A percentile compares a stretch with the other conserved stretches of the same genome.
Evolutionary conservation across 2,113 vertebrate genomes (phyloP).

Genomic region (Bolborhynchus lineola): DNA sequence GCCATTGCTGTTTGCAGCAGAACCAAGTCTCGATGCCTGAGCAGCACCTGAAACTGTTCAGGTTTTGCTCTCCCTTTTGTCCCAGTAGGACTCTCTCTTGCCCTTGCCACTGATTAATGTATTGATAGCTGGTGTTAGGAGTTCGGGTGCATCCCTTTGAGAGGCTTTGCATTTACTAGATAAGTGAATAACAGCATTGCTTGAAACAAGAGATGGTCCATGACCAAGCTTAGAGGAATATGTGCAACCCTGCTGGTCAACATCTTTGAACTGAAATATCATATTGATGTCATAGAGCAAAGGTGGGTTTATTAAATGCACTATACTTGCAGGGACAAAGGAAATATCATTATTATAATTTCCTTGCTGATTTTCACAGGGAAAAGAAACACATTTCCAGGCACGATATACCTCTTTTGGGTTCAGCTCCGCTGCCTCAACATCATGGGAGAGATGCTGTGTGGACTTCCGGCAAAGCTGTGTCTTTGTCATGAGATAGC

Average conservation of each 20-base stretch:
- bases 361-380: not conserved
- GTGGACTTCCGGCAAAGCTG: not conserved
- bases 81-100: not conserved
- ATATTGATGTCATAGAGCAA: not conserved
- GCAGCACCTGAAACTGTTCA: not conserved
- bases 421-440: not conserved
- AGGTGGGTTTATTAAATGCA: not conserved
- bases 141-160: not conserved
- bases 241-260: not conserved
- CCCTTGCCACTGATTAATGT: not conserved
- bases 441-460: not conserved
- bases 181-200: not conserved
- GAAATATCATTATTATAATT: not conserved
- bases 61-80: rapidly evolving
- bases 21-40: not conserved
- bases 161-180: not conserved
- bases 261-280: not conserved
- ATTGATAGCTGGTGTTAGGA: not conserved
- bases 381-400: not conserved
- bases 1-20: not conserved
- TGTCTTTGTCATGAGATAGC: not conserved
- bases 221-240: rapidly evolving
- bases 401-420: not conserved
- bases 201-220: not conserved
- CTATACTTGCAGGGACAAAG: not conserved